These are phyloP conservation scores for Halcyon badia DNA, from an alignment of 2,797 vertebrate genomes.

Conservation along the genomic window DNA sequence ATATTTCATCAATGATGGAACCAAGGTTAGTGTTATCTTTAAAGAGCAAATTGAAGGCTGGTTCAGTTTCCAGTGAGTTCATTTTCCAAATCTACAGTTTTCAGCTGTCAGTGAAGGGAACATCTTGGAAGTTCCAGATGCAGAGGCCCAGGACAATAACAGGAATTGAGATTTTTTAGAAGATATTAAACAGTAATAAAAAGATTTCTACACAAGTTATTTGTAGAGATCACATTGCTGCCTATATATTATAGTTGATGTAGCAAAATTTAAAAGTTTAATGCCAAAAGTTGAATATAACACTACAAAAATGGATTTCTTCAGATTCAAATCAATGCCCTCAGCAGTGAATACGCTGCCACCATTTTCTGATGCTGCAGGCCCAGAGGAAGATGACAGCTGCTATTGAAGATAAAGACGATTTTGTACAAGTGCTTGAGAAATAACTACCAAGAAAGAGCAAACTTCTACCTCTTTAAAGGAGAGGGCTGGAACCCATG, in stretches of 20 bases:
- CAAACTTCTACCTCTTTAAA: slow-evolving; percentile 32
- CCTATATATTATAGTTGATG: background rate
- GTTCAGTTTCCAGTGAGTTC: background rate
- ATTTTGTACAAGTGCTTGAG: background rate
- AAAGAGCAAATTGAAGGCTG: background rate
- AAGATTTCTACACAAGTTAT: background rate
- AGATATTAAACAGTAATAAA: background rate
- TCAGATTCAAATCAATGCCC: background rate
- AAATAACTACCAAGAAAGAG: slow-evolving; percentile 36
- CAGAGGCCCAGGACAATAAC: background rate
- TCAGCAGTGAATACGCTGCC: background rate
- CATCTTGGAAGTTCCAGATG: background rate
- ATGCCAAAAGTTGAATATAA: background rate
- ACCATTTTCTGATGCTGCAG: background rate
- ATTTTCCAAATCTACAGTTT: background rate
- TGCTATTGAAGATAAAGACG: slow-evolving; percentile 23
- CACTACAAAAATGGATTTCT: background rate
- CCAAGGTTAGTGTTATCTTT: background rate
- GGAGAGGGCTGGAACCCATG: background rate
- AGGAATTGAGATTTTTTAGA: background rate
- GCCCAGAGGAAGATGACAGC: background rate
- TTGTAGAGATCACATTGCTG: background rate
- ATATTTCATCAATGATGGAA: background rate
- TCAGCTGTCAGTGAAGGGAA: background rate
- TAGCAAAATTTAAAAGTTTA: background rate